Conservation (phyloP, 2,888 invertebrate genomes). For the Siphlonurus alternatus region DNA sequence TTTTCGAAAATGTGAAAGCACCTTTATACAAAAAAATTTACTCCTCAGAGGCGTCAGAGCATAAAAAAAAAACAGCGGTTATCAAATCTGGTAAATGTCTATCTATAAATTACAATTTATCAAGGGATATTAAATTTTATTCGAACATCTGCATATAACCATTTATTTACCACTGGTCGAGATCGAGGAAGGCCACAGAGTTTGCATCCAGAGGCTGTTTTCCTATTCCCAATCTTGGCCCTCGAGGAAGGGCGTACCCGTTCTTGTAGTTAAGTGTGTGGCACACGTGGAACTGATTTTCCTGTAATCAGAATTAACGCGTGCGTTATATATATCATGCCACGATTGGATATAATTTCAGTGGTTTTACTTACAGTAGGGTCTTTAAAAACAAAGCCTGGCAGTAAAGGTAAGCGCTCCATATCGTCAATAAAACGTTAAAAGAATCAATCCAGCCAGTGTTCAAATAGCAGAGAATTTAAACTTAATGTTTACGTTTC, state of each 20-base stretch:
- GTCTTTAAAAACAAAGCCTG: constrained; percentile 48
- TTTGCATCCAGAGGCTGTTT: constrained; percentile 40
- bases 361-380: constrained; percentile 31
- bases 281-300: constrained; percentile 38
- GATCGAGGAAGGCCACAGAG: constrained; percentile 33
- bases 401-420: constrained; percentile 43
- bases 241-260: constrained; percentile 45
- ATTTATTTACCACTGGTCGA: neutral
- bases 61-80: too few relatives aligned
- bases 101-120: too few relatives aligned
- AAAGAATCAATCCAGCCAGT: neutral
- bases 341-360: neutral
- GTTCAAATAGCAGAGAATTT: neutral
- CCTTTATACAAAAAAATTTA: too few relatives aligned
- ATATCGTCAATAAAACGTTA: neutral
- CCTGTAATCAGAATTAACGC: constrained; percentile 17
- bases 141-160: too few relatives aligned
- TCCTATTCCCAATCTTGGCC: constrained; percentile 37
- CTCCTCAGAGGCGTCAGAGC: too few relatives aligned
- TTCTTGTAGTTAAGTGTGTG: constrained; percentile 47
- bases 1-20: too few relatives aligned
- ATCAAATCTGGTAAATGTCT: too few relatives aligned
- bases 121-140: too few relatives aligned
- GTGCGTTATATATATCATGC: neutral
- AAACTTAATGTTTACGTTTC: too few relatives aligned